These are phyloP conservation scores for Redunca redunca DNA, from an alignment of 2,113 vertebrate genomes.

Conservation along the genomic window DNA sequence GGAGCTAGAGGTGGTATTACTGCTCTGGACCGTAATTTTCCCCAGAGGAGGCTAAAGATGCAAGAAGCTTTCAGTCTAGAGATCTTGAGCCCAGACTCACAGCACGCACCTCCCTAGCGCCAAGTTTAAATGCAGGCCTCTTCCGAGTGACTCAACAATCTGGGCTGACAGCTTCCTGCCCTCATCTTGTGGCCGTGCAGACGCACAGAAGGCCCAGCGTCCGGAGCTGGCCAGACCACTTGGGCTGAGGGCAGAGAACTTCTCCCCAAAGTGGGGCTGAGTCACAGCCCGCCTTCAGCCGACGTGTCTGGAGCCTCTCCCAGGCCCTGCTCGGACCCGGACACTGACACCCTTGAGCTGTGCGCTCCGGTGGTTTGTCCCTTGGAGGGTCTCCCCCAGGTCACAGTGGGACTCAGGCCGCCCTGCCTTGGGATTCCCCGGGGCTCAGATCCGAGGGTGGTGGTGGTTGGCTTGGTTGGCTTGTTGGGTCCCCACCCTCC, in stretches of 20 bases:
- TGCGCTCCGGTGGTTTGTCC: background rate
- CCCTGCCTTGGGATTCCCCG: background rate
- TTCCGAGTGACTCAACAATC: background rate
- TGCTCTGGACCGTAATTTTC: background rate
- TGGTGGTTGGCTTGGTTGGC: too few relatives aligned
- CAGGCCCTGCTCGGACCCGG: background rate
- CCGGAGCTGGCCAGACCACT: background rate
- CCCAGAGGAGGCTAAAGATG: background rate
- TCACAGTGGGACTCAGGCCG: background rate
- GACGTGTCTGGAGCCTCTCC: background rate
- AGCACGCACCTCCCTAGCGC: background rate
- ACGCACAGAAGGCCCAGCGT: background rate
- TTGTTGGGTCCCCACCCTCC: background rate
- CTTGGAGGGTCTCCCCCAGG: background rate
- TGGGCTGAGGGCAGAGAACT: background rate
- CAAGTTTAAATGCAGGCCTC: background rate
- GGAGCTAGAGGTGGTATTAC: background rate
- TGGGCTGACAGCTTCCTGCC: background rate
- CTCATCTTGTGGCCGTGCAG: background rate
- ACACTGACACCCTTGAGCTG: background rate
- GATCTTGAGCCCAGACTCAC: background rate
- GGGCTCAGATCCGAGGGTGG: background rate
- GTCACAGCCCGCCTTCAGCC: background rate
- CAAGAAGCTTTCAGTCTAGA: background rate
- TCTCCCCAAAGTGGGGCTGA: background rate